Percentiles rank a stretch among this genome's conserved stretches.
phyloP scores from a whole-genome alignment of 2,888 invertebrate species.

The Melanostoma mellinum region DNA sequence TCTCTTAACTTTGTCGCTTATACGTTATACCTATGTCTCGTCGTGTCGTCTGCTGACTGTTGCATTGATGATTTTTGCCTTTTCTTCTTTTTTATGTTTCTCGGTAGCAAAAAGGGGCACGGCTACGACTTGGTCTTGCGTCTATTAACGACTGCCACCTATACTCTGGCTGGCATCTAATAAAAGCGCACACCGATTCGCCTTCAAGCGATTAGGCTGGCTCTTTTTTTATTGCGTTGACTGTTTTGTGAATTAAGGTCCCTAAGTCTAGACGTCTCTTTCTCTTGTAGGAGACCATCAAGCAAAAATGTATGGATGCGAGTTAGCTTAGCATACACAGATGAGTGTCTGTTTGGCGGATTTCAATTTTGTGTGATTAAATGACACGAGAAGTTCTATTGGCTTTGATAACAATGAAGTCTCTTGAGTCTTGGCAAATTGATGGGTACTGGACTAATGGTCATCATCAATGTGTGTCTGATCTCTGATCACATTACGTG shows the following conservation, averaged over 20 bases:
- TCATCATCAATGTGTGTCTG: conserved; percentile 8
- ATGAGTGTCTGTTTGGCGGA: too few relatives aligned
- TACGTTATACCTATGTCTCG: conserved; percentile 30
- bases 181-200: conserved; percentile 50
- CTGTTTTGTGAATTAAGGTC: conserved; percentile 66
- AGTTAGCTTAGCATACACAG: background rate
- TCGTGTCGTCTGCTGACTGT: conserved; percentile 53
- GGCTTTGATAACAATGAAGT: too few relatives aligned
- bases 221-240: conserved; percentile 46
- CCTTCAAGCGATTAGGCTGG: conserved; percentile 56
- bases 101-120: conserved; percentile 54
- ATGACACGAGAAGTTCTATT: too few relatives aligned
- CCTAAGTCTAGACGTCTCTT: conserved; percentile 68
- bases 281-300: conserved; percentile 41
- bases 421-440: too few relatives aligned
- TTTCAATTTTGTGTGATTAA: too few relatives aligned
- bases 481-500: background rate
- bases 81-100: conserved; percentile 14
- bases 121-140: conserved; percentile 43
- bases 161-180: conserved; percentile 40
- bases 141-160: conserved; percentile 47
- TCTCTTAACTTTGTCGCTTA: conserved; percentile 69
- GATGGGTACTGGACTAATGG: too few relatives aligned
- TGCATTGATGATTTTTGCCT: conserved; percentile 51
- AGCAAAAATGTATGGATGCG: conserved; percentile 29